Conservation (phyloP, 2,113 vertebrate species). For the Seriola aureovittata region DNA sequence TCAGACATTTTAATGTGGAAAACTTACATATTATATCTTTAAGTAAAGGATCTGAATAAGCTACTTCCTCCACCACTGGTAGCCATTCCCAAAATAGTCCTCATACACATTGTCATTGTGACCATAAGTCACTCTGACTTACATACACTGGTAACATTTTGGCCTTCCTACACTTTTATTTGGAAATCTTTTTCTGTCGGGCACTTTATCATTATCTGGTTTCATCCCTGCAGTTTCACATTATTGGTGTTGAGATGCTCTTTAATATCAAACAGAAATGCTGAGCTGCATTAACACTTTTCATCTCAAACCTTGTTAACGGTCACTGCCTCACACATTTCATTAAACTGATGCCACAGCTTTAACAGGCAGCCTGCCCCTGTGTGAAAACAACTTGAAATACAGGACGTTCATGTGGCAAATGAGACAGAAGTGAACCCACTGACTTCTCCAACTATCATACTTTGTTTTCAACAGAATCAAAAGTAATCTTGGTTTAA, state of each 20-base stretch:
- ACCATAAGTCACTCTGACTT: background rate
- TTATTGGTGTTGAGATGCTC: slow-evolving; percentile 20
- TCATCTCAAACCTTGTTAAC: slow-evolving; percentile 39
- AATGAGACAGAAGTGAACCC: background rate
- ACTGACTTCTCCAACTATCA: background rate
- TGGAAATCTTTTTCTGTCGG: background rate
- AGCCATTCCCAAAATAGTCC: background rate
- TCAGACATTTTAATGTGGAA: too few species aligned
- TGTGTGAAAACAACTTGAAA: slow-evolving; percentile 7
- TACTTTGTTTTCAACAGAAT: slow-evolving; percentile 2
- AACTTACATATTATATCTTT: too few species aligned
- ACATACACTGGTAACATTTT: background rate
- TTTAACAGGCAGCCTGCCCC: slow-evolving; percentile 3
- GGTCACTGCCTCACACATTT: slow-evolving; percentile 32
- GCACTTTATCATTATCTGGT: slow-evolving; percentile 2
- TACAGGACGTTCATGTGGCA: background rate
- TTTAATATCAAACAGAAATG: slow-evolving; percentile 25
- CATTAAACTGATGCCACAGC: background rate
- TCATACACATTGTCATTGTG: background rate
- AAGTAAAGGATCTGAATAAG: background rate
- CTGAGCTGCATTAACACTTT: slow-evolving; percentile 42
- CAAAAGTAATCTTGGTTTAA: background rate
- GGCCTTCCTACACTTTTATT: background rate
- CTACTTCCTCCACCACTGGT: background rate
- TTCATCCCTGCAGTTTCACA: slow-evolving; percentile 23